phyloP scores from a whole-genome alignment of 2,113 vertebrate species.

The Phylloscopus trochiloides region DNA sequence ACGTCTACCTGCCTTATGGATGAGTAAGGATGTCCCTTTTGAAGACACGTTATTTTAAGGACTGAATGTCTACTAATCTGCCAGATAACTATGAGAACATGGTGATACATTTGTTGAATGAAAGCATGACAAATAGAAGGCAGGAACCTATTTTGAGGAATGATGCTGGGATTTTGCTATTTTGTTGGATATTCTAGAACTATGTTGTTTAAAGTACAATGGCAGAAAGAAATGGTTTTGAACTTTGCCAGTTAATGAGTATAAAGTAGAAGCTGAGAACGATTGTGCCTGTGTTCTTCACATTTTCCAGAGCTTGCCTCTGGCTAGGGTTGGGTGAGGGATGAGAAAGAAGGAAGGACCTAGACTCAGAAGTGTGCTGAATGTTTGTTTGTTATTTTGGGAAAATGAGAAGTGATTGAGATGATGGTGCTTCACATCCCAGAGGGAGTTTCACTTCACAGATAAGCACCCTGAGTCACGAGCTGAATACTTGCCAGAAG shows the following conservation, averaged over 20 bases:
- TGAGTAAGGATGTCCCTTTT: neutral
- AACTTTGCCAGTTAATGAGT: neutral
- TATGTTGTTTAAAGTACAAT: neutral
- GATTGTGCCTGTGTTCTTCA: neutral
- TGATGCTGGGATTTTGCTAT: neutral
- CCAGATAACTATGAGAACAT: neutral
- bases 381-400: constrained; percentile 37
- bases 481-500: constrained; percentile 43
- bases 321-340: constrained; percentile 8
- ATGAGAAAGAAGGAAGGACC: constrained; percentile 8
- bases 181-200: neutral
- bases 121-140: neutral
- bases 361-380: constrained; percentile 3
- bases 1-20: neutral
- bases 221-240: neutral
- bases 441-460: constrained; percentile 25
- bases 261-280: neutral
- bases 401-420: constrained; percentile 39
- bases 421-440: constrained; percentile 30
- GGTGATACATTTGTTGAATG: neutral
- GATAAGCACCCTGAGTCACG: constrained; percentile 48
- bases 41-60: neutral
- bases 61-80: neutral
- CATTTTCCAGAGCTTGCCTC: constrained; percentile 2
- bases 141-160: neutral